Evolutionary conservation across 2,797 vertebrate genomes (phyloP).

Genomic region (Hyperoplus lanceolatus): DNA sequence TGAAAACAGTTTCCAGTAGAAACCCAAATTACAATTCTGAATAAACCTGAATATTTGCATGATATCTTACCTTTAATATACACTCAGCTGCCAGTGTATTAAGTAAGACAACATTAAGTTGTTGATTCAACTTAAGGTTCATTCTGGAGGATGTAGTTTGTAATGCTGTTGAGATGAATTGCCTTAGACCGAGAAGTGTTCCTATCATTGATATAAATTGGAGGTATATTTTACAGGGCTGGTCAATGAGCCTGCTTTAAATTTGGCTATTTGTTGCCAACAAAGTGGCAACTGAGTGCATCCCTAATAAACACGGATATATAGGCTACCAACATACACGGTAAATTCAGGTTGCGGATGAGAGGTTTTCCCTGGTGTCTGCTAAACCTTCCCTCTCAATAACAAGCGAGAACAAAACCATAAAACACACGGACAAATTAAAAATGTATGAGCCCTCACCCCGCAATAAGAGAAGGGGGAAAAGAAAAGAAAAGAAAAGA

Average conservation of each 20-base stretch:
- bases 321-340: background rate
- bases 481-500: background rate
- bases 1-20: too few species aligned
- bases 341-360: background rate
- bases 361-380: slow-evolving; percentile 7
- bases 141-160: background rate
- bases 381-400: slow-evolving; percentile 25
- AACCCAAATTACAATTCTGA: too few species aligned
- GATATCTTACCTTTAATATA: too few species aligned
- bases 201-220: background rate
- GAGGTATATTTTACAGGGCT: background rate
- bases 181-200: background rate
- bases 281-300: background rate
- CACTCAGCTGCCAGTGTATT: too few species aligned
- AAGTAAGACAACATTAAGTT: too few species aligned
- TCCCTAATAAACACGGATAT: background rate
- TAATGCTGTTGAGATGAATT: slow-evolving; percentile 4
- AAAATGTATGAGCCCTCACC: slow-evolving; percentile 53
- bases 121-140: background rate
- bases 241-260: background rate
- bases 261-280: background rate
- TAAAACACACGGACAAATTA: slow-evolving; percentile 57
- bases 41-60: too few species aligned
- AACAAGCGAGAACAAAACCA: slow-evolving; percentile 55
- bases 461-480: background rate